Evolutionary conservation across 1,140 invertebrate species (phyloP).

Genomic region (Oryctes rhinoceros): DNA sequence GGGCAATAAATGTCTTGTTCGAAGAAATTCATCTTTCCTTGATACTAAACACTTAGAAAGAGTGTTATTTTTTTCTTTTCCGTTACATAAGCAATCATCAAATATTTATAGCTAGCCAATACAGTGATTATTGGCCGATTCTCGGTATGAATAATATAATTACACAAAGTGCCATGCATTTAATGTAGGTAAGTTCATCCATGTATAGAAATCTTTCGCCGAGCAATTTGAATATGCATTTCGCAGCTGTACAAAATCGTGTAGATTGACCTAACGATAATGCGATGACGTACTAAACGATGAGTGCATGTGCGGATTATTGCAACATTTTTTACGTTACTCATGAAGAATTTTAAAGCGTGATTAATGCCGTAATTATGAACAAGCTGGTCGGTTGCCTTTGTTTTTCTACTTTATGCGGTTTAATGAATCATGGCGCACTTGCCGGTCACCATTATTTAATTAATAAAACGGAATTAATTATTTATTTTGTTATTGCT

Average conservation of each 20-base stretch:
- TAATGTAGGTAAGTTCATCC: too few relatives aligned
- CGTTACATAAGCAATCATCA: too few relatives aligned
- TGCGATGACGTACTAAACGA: slow-evolving; percentile 7
- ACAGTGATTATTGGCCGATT: too few relatives aligned
- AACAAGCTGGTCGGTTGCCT: background rate
- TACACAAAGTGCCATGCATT: too few relatives aligned
- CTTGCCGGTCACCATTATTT: background rate
- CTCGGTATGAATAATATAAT: too few relatives aligned
- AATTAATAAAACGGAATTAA: background rate
- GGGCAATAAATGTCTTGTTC: too few relatives aligned
- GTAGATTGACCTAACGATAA: background rate
- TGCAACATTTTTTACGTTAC: background rate
- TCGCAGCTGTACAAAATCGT: background rate
- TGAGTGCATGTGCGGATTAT: slow-evolving; percentile 11
- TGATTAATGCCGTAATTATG: background rate
- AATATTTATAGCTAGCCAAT: too few relatives aligned
- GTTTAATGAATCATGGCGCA: background rate
- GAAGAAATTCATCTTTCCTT: too few relatives aligned
- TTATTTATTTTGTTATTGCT: background rate
- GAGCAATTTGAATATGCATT: background rate
- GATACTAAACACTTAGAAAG: too few relatives aligned
- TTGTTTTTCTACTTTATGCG: slow-evolving; percentile 5
- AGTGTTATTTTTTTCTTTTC: too few relatives aligned
- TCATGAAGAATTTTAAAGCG: background rate
- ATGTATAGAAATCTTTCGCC: background rate